Evolutionary conservation across 2,888 invertebrate genomes (phyloP).

Genomic region (Sinelater perroti): DNA sequence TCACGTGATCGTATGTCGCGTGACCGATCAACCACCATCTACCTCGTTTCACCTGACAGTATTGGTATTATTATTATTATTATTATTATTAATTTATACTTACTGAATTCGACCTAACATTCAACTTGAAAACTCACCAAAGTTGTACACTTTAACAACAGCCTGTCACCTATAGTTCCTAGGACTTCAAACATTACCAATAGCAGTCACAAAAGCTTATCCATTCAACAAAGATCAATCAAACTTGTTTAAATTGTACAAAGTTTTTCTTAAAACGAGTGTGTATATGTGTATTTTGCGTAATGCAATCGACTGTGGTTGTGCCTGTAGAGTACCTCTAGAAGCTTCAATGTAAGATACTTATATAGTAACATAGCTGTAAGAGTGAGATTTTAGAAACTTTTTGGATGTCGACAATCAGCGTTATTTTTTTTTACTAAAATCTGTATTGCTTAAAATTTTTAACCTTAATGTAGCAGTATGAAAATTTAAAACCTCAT

Average conservation of each 20-base stretch:
- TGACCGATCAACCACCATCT: slow-evolving; percentile 46
- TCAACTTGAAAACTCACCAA: slow-evolving; percentile 29
- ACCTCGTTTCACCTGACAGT: slow-evolving; percentile 54
- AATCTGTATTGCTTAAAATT: no score
- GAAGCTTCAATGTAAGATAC: no score
- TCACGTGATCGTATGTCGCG: slow-evolving; percentile 36
- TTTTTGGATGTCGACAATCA: no score
- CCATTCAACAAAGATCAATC: neutral
- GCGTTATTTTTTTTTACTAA: no score
- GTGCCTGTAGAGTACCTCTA: no score
- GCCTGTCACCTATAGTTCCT: slow-evolving; percentile 41
- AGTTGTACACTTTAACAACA: slow-evolving; percentile 25
- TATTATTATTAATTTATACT: no score
- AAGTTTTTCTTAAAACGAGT: neutral
- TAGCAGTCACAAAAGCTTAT: neutral
- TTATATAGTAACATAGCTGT: slow-evolving; percentile 6
- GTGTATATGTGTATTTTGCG: slow-evolving; percentile 7
- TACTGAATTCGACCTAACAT: slow-evolving; percentile 35
- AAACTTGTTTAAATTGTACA: slow-evolving; percentile 8
- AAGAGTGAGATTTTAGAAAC: no score
- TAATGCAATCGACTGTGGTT: slow-evolving; percentile 5
- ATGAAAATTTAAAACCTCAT: slow-evolving; percentile 7
- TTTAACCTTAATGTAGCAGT: no score
- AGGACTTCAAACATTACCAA: slow-evolving; percentile 28
- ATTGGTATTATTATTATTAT: slow-evolving; percentile 53